Evolutionary conservation across 2,113 vertebrate species (phyloP), one percentile per base, ranked within the genome.

Genomic region (Archilochus colubris): DNA sequence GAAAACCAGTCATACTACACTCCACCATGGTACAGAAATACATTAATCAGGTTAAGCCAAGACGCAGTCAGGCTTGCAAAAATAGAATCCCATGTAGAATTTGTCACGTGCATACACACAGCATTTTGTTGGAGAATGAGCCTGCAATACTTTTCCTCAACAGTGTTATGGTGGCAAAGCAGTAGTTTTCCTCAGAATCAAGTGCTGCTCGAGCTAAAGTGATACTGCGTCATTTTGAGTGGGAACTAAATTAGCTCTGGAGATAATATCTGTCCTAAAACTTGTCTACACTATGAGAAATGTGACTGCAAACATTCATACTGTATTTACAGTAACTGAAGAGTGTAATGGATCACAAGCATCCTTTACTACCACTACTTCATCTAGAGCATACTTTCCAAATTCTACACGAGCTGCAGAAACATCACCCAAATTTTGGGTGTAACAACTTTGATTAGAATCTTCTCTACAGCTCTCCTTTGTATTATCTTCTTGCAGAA

Each of bases 21-120:
- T 79, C 27, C 61, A 43, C 25, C 0, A 2, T 3, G 4, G 36
- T 16, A 69, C 18, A 63, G 7, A 89, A 82, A 43, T 40, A 58
- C 6, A 51, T 9, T 69, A 17, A 57, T 51, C 8, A 15, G 27
- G 16, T 67, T 73, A 74, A 93, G 68, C 8, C 30, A 85, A 59
- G 53, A 57, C 25, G 38, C 46, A 89, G 38, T 20, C 70, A 68
- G 31, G 51, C 82, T 91, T 77, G 64, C 59, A 80, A 74, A 92
- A 87, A 62, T 0, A 69, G 40, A 78, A 79, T 17, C 38, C 54
- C 68, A 63, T 1, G 8, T 1, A 38, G 44, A 55, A 20, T 5
- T 6, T 21, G 14, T 72, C 82, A 78, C 1, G 0, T 25, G 23
- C 44, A n/a, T 9, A 40, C 9, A 55, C 18, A 62, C 24, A 8